Evolutionary conservation across 2,888 invertebrate genomes (phyloP), one percentile per base, ranked within the genome.

Genomic region (Bimastos eiseni): DNA sequence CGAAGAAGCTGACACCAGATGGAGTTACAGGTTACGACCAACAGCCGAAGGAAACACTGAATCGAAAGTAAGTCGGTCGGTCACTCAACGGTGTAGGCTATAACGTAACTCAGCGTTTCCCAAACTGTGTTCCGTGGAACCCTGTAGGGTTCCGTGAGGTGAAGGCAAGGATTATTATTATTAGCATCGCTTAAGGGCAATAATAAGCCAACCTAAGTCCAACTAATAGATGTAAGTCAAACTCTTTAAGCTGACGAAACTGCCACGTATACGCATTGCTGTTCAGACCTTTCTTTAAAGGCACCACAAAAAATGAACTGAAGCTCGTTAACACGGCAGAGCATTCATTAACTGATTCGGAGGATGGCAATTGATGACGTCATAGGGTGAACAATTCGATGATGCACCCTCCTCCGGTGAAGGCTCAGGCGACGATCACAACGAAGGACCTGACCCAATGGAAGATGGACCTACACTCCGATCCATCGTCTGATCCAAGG

Each of bases 401-500:
- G 41, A n/a, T n/a, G n/a, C n/a, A n/a, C n/a, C 41, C 6, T 15
- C 90, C 83, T 84, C 90, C 38, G 17, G 84, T 38, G n/a, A 84
- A 36, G 36, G 30, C 83, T 0, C 83, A 83, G 37, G 41, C 86
- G 84, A 38, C 37, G 21, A 37, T 86, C n/a, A n/a, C n/a, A 34
- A 86, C 37, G 24, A 90, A 90, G 41, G 90, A 90, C 41, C n/a
- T 38, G 37, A 19, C 83, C 30, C 44, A 83, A 33, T 44, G 83
- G 44, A 90, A 90, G 84, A 83, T 90, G 83, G 90, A 90, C 84
- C 83, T 83, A 11, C 90, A 90, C n/a, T 70, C 83, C 37, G 90
- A 90, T 8, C 37, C 86, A 0, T 37, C 83, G 33, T 84, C 91
- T 2, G 92, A 95, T 90, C 94, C 94, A 24, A 91, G 94, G 2